Evolutionary conservation across 2,113 vertebrate genomes (phyloP).

Genomic region (Scytalopus superciliaris): DNA sequence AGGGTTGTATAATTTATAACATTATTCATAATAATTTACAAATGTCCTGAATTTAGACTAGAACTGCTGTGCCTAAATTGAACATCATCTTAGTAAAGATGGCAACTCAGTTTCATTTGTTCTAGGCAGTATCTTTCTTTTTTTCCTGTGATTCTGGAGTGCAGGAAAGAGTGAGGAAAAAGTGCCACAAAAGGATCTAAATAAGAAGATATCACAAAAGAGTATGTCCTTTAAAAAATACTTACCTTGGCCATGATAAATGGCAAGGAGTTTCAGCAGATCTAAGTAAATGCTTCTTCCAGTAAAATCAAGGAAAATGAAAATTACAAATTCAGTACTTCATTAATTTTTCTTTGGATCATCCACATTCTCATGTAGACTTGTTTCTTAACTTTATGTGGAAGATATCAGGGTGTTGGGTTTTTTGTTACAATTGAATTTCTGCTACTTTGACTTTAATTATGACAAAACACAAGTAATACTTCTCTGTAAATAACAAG

Average conservation of each 20-base stretch:
- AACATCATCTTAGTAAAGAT: neutral
- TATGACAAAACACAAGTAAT: neutral
- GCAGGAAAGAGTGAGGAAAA: neutral
- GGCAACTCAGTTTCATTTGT: neutral
- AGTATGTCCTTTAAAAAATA: neutral
- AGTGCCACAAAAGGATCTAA: neutral
- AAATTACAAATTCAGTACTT: neutral
- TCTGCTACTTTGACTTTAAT: neutral
- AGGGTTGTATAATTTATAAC: neutral
- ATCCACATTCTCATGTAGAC: neutral
- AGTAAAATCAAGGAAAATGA: neutral
- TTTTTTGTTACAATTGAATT: neutral
- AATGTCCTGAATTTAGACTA: neutral
- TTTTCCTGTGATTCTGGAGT: accelerated
- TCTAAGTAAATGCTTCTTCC: neutral
- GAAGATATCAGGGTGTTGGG: neutral
- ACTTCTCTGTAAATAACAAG: neutral
- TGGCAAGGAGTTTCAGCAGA: neutral
- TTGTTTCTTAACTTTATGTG: neutral
- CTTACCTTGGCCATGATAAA: neutral
- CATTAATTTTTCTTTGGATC: neutral
- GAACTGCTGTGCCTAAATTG: neutral
- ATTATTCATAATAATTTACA: neutral
- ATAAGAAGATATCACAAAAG: neutral
- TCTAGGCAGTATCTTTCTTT: neutral